Base-by-base conservation (phyloP, 2,113 vertebrate genomes). In the Tetrao urogallus region DNA sequence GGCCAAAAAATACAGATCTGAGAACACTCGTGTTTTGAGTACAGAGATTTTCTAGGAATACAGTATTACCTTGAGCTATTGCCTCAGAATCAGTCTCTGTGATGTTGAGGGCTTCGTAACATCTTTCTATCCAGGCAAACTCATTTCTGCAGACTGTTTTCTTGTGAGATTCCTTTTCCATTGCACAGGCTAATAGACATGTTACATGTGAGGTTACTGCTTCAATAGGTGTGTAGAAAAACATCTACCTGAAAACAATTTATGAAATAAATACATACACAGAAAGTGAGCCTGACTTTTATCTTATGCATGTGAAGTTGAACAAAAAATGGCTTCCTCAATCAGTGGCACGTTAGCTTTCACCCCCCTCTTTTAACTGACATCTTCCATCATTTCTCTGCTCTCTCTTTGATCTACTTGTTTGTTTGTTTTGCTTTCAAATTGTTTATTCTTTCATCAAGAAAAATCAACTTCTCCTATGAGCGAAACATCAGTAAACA, bases 391-490 rank as follows among this genome's bases (percentile, higher is more conserved):
- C 73, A 36, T 43, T 67, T 70, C 93, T 54, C 71, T 58, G 15
- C 20, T 87, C 36, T 87, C 18, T 61, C 82, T 96, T 94, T 94
- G 86, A 95, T 91, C 70, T 92, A 42, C 40, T 30, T 47, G 15
- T 56, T 56, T 56, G 28, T 32, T 93, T 74, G 30, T 57, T 57
- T 77, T 96, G 77, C 84, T 94, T 95, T 91, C 74, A 61, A 78
- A 60, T 74, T 86, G 24, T 74, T 94, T 91, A 30, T 82, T 92
- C 69, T 92, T 93, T 94, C 83, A 48, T 94, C 72, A 83, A 47
- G 91, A 91, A 86, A 73, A 36, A 89, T 65, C 82, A 38, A 36
- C 65, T 96, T 90, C 67, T 94, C n/a, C 72, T 92, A 40, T 90
- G 81, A 67, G 67, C 42, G 92, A 78, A 91, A 79, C 83, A 75